A percentile compares a stretch with the other conserved stretches of the same genome.
phyloP scores from a whole-genome alignment of 64 coral and sea anemone species.

The Montipora cactus region DNA sequence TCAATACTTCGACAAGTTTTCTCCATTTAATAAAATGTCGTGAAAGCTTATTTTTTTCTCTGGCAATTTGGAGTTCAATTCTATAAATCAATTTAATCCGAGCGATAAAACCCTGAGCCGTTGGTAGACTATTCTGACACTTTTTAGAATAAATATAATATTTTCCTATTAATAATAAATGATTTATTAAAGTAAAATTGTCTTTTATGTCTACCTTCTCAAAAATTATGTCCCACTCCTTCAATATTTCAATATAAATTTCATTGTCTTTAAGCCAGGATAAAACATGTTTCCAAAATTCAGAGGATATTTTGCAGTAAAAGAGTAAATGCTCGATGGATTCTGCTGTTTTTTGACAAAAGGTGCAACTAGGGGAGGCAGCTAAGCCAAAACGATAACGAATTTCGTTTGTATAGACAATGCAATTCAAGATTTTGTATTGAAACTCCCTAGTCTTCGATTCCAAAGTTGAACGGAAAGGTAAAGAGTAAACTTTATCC shows the following conservation, averaged over 20 bases:
- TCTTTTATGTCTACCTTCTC: not conserved
- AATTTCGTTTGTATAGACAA: not conserved
- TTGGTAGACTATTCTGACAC: not conserved
- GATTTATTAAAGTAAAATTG: not conserved
- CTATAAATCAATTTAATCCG: not conserved
- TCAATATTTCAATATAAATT: too few relatives aligned
- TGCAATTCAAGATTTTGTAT: too few relatives aligned
- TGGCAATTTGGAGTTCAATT: too few relatives aligned
- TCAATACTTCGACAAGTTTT: too few relatives aligned
- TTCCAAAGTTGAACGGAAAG: not conserved
- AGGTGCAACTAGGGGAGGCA: not conserved
- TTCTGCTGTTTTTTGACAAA: not conserved
- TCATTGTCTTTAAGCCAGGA: too few relatives aligned
- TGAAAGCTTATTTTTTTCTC: too few relatives aligned
- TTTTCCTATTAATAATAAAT: not conserved
- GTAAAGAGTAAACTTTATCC: not conserved
- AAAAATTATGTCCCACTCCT: too few relatives aligned
- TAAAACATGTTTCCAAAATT: too few relatives aligned
- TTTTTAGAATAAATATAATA: not conserved
- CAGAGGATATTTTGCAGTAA: too few relatives aligned
- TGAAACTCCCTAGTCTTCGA: too few relatives aligned
- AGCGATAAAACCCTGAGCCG: not conserved
- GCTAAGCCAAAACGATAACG: not conserved
- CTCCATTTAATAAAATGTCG: too few relatives aligned
- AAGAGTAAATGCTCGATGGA: not conserved